Conservation (phyloP, 2,113 vertebrate species). For the Aix galericulata region DNA sequence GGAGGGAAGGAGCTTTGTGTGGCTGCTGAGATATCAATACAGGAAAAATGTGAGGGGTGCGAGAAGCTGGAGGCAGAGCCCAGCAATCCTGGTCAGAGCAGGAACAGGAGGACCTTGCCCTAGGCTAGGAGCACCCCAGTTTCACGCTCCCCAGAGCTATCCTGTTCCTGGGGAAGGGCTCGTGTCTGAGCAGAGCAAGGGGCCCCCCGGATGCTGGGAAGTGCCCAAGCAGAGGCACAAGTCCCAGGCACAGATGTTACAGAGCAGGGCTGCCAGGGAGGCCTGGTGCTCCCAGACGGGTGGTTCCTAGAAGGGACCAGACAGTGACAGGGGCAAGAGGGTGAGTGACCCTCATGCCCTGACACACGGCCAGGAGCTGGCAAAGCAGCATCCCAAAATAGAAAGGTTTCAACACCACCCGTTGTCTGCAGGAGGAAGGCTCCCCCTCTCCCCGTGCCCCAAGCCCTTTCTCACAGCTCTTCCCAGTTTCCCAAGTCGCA, state of each 20-base stretch:
- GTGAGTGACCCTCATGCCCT: neutral
- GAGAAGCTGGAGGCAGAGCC: neutral
- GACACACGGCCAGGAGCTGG: neutral
- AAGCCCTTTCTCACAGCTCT: fast-evolving
- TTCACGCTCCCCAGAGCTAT: neutral
- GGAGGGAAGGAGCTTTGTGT: conserved; percentile 78
- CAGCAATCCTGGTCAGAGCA: neutral
- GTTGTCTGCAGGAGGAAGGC: neutral
- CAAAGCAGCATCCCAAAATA: conserved; percentile 17
- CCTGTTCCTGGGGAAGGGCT: neutral
- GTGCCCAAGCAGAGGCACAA: neutral
- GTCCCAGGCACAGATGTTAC: neutral
- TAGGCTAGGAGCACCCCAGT: neutral
- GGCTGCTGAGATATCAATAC: conserved; percentile 53
- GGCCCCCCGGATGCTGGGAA: neutral
- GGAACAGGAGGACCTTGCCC: neutral
- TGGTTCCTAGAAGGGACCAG: neutral
- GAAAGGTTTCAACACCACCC: neutral
- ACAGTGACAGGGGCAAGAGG: neutral
- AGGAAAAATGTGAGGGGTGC: neutral
- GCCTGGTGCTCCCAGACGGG: neutral
- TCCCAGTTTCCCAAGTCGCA: neutral
- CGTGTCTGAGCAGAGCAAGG: neutral
- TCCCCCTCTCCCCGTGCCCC: neutral
- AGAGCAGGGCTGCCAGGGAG: neutral